These are phyloP conservation scores for Plectropomus leopardus DNA, from an alignment of 2,113 vertebrate species.

Conservation along the genomic window DNA sequence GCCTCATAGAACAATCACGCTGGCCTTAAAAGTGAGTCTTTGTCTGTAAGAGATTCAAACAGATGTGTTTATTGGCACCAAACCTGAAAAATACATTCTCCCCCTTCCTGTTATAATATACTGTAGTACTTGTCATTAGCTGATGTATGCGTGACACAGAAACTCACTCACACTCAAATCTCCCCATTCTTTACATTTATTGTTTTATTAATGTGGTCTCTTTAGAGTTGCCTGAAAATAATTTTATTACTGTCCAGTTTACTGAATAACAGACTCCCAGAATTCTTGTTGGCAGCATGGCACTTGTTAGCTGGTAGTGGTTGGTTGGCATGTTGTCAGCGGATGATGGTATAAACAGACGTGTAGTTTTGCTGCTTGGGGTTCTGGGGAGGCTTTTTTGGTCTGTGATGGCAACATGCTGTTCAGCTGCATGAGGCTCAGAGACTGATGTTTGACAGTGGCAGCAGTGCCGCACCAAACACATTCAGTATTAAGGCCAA, in stretches of 20 bases:
- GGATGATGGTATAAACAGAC: too few relatives aligned
- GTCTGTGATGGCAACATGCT: background rate
- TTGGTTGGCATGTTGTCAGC: too few relatives aligned
- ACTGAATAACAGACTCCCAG: too few relatives aligned
- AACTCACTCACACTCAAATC: background rate
- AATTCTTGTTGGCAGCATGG: too few relatives aligned
- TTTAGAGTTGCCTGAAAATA: too few relatives aligned
- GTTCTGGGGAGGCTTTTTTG: background rate
- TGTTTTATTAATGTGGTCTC: too few relatives aligned
- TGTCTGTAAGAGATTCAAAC: background rate
- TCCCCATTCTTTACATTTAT: background rate
- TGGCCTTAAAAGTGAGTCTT: slow-evolving; percentile 3
- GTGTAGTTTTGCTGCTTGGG: background rate
- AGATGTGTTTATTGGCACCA: background rate
- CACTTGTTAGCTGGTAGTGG: too few relatives aligned
- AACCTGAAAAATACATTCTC: background rate
- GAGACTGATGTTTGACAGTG: background rate
- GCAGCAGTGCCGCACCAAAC: too few relatives aligned
- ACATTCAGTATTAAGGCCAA: too few relatives aligned
- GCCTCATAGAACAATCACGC: background rate
- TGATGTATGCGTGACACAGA: background rate
- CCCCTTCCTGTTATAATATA: too few relatives aligned
- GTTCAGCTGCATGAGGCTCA: background rate
- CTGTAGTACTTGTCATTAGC: background rate
- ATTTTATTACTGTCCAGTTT: too few relatives aligned